Evolutionary conservation across 2,113 vertebrate species (phyloP).

Genomic region (Fulmarus glacialis): DNA sequence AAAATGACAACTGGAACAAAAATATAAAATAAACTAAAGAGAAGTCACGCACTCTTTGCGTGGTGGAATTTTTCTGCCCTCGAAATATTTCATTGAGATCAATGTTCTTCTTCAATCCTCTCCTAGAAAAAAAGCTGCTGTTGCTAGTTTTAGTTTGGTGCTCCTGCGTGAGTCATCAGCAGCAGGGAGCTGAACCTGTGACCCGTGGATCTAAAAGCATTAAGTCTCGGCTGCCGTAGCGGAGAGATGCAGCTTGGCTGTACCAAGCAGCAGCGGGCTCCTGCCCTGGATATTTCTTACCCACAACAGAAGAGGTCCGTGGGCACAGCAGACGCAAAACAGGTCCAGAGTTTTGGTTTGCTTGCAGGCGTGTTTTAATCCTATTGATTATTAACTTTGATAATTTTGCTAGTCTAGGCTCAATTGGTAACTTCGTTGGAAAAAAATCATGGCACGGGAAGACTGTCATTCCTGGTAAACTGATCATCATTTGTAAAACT

Average conservation of each 20-base stretch:
- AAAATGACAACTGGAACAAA: slow-evolving; percentile 77
- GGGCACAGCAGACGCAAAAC: neutral
- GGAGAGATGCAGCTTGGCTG: neutral
- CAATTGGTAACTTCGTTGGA: neutral
- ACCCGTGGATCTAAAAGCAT: neutral
- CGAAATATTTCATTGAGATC: slow-evolving; percentile 60
- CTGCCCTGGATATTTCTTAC: neutral
- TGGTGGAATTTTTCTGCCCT: slow-evolving; percentile 70
- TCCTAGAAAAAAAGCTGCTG: slow-evolving; percentile 54
- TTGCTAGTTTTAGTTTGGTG: slow-evolving; percentile 32
- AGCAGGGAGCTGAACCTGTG: slow-evolving; percentile 57
- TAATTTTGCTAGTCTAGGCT: neutral
- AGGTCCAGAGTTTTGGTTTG: neutral
- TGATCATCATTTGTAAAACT: neutral
- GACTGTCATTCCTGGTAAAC: neutral
- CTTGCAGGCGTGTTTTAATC: neutral
- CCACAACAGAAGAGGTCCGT: neutral
- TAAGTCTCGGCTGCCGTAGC: neutral
- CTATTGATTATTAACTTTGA: neutral
- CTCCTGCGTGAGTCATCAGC: slow-evolving; percentile 44
- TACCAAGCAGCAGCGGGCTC: neutral
- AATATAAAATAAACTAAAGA: slow-evolving; percentile 64
- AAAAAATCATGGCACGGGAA: neutral
- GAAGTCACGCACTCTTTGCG: slow-evolving; percentile 57
- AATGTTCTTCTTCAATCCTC: slow-evolving; percentile 46